These are phyloP conservation scores for Muntiacus muntjak DNA, from an alignment of 2,113 vertebrate genomes.

Conservation along the genomic window DNA sequence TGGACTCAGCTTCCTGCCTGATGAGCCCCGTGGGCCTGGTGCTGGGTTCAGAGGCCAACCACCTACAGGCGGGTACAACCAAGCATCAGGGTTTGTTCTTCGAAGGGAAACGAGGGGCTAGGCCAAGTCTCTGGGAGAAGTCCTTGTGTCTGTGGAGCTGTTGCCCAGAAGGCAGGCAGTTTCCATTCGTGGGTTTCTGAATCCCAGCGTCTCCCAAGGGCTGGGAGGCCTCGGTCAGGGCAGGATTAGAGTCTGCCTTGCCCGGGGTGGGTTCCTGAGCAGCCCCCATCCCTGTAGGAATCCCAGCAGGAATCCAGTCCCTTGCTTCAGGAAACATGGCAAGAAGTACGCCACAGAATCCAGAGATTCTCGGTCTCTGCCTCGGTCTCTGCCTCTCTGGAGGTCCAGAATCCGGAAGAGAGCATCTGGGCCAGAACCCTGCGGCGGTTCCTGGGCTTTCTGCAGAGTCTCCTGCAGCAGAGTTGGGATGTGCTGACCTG, in stretches of 20 bases:
- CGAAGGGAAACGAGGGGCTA: fast-evolving
- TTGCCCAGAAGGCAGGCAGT: background rate
- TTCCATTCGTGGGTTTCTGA: background rate
- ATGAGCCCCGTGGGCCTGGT: fast-evolving
- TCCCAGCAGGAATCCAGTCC: background rate
- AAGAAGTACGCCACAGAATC: background rate
- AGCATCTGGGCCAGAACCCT: too few relatives aligned
- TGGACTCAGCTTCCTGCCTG: fast-evolving
- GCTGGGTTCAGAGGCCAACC: background rate
- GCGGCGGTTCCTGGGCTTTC: fast-evolving
- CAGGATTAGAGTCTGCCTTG: fast-evolving
- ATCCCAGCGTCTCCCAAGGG: background rate
- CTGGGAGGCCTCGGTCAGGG: background rate
- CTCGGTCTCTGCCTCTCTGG: too few relatives aligned
- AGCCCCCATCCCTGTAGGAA: too few relatives aligned
- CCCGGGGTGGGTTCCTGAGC: fast-evolving
- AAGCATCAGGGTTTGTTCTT: fast-evolving
- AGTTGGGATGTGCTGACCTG: too few relatives aligned
- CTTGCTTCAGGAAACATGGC: fast-evolving
- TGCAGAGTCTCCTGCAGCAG: fast-evolving
- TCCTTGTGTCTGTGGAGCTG: fast-evolving
- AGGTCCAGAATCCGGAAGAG: too few relatives aligned
- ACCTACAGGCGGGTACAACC: fast-evolving
- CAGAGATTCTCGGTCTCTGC: too few relatives aligned
- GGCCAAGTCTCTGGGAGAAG: background rate